A percentile compares a stretch with the other conserved stretches of the same genome.
phyloP scores from a whole-genome alignment of 2,888 invertebrate species.

The Cheilosia impressa region DNA sequence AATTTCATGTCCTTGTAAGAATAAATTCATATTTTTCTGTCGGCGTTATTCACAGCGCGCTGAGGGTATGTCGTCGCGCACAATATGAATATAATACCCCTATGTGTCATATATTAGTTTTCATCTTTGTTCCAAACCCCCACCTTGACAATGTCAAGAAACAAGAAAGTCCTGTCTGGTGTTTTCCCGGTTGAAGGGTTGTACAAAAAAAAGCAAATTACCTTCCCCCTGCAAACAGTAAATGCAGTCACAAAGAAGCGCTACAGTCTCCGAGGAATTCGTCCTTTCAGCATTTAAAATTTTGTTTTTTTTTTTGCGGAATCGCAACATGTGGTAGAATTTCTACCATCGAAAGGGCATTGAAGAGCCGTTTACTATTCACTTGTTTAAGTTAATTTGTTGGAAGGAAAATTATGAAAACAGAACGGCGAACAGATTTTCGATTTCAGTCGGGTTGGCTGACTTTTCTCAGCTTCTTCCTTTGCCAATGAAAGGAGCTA shows the following conservation, averaged over 20 bases:
- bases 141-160: slow-evolving; percentile 24
- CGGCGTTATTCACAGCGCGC: no score
- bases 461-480: slow-evolving; percentile 36
- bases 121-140: slow-evolving; percentile 53
- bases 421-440: slow-evolving; percentile 1
- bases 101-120: slow-evolving; percentile 72
- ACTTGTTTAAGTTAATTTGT: slow-evolving; percentile 66
- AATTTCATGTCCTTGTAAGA: slow-evolving; percentile 72
- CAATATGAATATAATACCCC: slow-evolving; percentile 74
- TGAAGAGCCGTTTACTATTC: slow-evolving; percentile 52
- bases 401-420: slow-evolving; percentile 33
- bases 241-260: slow-evolving; percentile 29
- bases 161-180: slow-evolving; percentile 52
- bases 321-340: slow-evolving; percentile 66
- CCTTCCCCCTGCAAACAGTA: slow-evolving; percentile 31
- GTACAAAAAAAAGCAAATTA: slow-evolving; percentile 56
- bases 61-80: slow-evolving; percentile 28
- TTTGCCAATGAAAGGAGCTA: slow-evolving; percentile 49
- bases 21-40: slow-evolving; percentile 60
- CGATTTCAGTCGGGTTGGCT: slow-evolving; percentile 2
- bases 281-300: slow-evolving; percentile 33
- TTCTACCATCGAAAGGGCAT: not conserved
- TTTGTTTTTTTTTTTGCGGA: slow-evolving; percentile 26
- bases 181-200: slow-evolving; percentile 54
- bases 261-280: slow-evolving; percentile 65